phyloP scores from a whole-genome alignment of 1,140 invertebrate species.

The Epicauta chinensis region DNA sequence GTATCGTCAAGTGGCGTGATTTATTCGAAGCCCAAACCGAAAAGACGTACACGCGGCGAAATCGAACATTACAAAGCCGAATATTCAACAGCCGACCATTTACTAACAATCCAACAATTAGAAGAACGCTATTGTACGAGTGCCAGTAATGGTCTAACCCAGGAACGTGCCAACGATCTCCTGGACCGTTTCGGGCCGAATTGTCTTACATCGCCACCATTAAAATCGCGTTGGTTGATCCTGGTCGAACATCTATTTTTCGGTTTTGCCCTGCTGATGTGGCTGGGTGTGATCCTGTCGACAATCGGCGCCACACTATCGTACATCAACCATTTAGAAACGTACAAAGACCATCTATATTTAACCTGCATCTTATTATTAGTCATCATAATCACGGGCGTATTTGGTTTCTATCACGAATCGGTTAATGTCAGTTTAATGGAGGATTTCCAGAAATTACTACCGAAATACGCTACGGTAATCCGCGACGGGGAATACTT shows the following conservation, averaged over 20 bases:
- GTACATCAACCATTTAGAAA: not conserved
- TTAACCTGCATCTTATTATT: conserved; percentile 45
- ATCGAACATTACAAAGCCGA: conserved; percentile 57
- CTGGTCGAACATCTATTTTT: conserved; percentile 46
- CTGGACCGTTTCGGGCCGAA: conserved; percentile 62
- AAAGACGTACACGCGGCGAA: conserved; percentile 1
- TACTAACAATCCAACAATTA: conserved; percentile 58
- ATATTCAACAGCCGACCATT: conserved; percentile 69
- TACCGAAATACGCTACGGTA: conserved; percentile 53
- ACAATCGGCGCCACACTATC: too few species aligned
- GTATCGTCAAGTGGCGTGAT: not conserved
- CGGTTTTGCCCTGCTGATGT: conserved; percentile 67
- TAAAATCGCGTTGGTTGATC: conserved; percentile 20
- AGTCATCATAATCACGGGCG: conserved; percentile 60
- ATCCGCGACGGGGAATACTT: conserved; percentile 58
- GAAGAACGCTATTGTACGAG: conserved; percentile 39
- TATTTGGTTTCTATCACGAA: conserved; percentile 56
- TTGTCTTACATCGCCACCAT: conserved; percentile 44
- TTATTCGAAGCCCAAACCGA: conserved; percentile 8
- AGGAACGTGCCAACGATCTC: conserved; percentile 47
- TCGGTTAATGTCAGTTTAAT: conserved; percentile 55
- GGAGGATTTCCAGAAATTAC: conserved; percentile 61
- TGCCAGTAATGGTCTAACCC: conserved; percentile 50
- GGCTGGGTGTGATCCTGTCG: conserved; percentile 65
- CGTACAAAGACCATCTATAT: not conserved